Conservation (phyloP, 2,888 invertebrate species). For the Apantesis nais region DNA sequence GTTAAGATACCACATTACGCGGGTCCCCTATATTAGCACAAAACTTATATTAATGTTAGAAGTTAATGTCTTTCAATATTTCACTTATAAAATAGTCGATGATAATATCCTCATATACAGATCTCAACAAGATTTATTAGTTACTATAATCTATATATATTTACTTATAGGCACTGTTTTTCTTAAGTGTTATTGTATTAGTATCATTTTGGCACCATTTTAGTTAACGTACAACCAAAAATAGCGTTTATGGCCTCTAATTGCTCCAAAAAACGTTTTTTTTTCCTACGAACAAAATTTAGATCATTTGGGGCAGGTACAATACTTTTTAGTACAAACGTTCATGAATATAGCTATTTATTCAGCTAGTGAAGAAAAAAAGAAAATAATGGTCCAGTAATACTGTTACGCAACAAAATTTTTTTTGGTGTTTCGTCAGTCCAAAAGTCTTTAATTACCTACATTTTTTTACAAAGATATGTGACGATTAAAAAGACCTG, state of each 20-base stretch:
- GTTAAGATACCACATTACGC: background rate
- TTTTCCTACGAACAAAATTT: background rate
- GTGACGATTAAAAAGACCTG: constrained; percentile 5
- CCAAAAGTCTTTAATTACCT: constrained; percentile 15
- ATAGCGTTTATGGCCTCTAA: constrained; percentile 35
- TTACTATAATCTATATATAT: constrained; percentile 24
- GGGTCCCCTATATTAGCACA: constrained; percentile 38
- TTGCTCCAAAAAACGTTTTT: constrained; percentile 28
- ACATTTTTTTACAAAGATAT: constrained; percentile 11
- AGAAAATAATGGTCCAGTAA: constrained; percentile 9
- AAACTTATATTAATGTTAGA: constrained; percentile 52
- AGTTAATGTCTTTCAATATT: constrained; percentile 71
- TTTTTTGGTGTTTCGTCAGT: constrained; percentile 24
- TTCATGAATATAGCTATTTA: background rate
- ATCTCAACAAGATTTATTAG: constrained; percentile 49
- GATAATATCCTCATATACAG: constrained; percentile 49
- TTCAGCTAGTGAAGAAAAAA: background rate
- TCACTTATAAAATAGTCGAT: constrained; percentile 36
- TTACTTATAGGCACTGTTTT: constrained; percentile 43
- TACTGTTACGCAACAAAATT: constrained; percentile 15
- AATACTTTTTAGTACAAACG: background rate
- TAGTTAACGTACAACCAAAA: constrained; percentile 36
- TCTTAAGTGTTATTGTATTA: constrained; percentile 33
- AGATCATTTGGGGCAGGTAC: background rate
- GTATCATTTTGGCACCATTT: constrained; percentile 51